These are phyloP conservation scores for Prionailurus bengalensis DNA, from an alignment of 2,113 vertebrate genomes.

Conservation along the genomic window DNA sequence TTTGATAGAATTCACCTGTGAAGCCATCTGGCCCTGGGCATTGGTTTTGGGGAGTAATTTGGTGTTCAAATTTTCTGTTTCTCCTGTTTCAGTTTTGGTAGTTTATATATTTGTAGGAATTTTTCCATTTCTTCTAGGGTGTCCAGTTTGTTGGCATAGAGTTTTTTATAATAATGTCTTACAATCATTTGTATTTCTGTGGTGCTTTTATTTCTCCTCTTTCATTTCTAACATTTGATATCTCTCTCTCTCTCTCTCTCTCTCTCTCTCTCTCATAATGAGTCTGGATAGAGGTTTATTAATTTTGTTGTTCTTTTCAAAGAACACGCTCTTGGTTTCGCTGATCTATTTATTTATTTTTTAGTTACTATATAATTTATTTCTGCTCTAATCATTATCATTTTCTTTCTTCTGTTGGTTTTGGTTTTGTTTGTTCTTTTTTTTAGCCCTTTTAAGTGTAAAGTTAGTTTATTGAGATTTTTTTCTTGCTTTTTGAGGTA, in stretches of 20 bases:
- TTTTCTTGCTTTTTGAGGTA: not conserved
- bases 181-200: too few relatives aligned
- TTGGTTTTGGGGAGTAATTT: not conserved
- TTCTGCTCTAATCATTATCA: not conserved
- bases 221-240: not conserved
- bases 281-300: not conserved
- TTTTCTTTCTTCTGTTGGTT: not conserved
- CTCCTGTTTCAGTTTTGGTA: not conserved
- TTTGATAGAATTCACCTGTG: not conserved
- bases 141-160: too few relatives aligned
- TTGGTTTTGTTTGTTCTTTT: not conserved
- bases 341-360: not conserved
- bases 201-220: not conserved
- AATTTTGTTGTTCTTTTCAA: not conserved
- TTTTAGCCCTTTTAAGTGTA: not conserved
- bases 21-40: not conserved
- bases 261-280: not conserved
- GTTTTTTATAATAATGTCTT: too few relatives aligned
- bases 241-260: too few relatives aligned
- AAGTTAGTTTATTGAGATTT: not conserved
- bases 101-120: too few relatives aligned
- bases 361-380: too few relatives aligned
- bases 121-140: too few relatives aligned
- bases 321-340: not conserved
- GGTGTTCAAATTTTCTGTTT: not conserved